phyloP scores from a whole-genome alignment of 2,888 invertebrate species.

The Cryptus armator region DNA sequence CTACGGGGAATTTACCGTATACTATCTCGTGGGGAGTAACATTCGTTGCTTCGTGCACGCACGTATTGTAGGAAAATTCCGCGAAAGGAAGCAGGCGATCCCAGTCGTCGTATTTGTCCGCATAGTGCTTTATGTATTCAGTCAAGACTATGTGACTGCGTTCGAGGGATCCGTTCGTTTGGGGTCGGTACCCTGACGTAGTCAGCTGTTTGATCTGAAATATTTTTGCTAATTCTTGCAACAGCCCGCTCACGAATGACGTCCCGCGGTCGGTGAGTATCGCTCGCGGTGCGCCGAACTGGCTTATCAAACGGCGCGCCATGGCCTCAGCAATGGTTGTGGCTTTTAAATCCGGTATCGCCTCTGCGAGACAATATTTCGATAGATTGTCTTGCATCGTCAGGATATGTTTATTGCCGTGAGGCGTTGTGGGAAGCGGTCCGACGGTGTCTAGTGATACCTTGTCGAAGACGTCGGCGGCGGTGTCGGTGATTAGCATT shows the following conservation, averaged over 20 bases:
- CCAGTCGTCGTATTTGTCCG: constrained; percentile 2
- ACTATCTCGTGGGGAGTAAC: not conserved
- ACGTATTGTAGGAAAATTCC: not conserved
- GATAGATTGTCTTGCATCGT: constrained; percentile 57
- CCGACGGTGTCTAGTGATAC: constrained; percentile 9
- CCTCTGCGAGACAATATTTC: constrained; percentile 61
- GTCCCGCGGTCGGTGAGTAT: constrained; percentile 57
- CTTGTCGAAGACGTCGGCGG: constrained; percentile 1
- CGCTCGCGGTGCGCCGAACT: constrained; percentile 51
- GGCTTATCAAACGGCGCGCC: constrained; percentile 33
- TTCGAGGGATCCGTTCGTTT: constrained; percentile 40
- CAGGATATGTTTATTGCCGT: constrained; percentile 40
- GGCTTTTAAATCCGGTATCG: constrained; percentile 45
- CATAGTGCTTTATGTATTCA: not conserved
- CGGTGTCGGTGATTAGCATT: constrained; percentile 65
- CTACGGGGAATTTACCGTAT: not conserved
- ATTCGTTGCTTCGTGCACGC: not conserved
- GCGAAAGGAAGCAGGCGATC: not conserved
- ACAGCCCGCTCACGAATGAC: constrained; percentile 45
- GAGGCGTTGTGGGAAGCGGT: constrained; percentile 60
- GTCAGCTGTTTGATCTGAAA: constrained; percentile 56
- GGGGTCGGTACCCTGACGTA: constrained; percentile 57
- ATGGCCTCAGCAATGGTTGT: constrained; percentile 58
- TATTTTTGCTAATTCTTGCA: constrained; percentile 50
- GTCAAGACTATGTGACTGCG: not conserved